Evolutionary conservation across 2,888 invertebrate species (phyloP).

Genomic region (Drosophila neotestacea): DNA sequence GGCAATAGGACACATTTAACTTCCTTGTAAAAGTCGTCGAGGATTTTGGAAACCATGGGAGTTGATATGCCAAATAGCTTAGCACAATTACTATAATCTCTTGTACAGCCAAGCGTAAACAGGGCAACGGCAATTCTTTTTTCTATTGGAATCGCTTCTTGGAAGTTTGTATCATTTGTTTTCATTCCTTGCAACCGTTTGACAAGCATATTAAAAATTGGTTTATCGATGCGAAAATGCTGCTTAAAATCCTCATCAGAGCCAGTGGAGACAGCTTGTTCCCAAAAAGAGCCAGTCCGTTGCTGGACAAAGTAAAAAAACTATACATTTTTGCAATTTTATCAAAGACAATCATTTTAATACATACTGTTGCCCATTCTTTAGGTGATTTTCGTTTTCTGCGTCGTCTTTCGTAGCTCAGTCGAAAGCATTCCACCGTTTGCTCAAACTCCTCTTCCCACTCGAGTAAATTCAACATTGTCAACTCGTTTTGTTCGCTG

Average conservation of each 20-base stretch:
- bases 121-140: slow-evolving; percentile 20
- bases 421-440: background rate
- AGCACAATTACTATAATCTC: background rate
- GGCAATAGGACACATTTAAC: background rate
- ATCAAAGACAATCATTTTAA: background rate
- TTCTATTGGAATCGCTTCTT: background rate
- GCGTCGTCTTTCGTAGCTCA: background rate
- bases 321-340: background rate
- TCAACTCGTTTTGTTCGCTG: background rate
- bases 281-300: background rate
- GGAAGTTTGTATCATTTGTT: background rate
- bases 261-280: background rate
- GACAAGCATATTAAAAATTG: background rate
- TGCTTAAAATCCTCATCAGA: slow-evolving; percentile 1
- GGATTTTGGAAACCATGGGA: slow-evolving; percentile 1
- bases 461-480: slow-evolving; percentile 3
- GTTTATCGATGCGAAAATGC: background rate
- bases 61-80: background rate
- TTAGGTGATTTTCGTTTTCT: background rate
- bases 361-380: slow-evolving; percentile 4
- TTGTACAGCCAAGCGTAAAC: slow-evolving; percentile 3
- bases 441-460: slow-evolving; percentile 4
- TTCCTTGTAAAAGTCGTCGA: slow-evolving; percentile 10
- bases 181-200: background rate
- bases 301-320: background rate